Evolutionary conservation across 2,888 invertebrate species (phyloP), one percentile per base, ranked within the genome.

Genomic region (Polydrusus pterygomalis): DNA sequence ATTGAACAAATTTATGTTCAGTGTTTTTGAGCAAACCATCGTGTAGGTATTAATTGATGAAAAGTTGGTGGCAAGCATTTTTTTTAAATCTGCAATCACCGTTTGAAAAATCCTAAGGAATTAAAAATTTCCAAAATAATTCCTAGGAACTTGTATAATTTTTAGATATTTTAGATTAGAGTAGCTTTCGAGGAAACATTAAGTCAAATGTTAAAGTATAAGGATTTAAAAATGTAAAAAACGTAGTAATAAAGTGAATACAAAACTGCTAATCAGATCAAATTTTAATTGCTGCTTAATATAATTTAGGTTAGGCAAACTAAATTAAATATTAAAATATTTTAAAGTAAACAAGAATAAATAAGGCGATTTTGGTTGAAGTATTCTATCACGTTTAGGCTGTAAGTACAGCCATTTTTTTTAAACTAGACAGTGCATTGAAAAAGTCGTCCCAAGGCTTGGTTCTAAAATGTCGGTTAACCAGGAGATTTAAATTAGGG

Each of bases 41-140:
- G 78, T 79, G 77, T 34, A 34, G 34, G 34, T 80, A 75, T 51
- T 74, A 75, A 78, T 77, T 73, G 76, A 78, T 54, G 62, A 78
- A 54, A 84, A 83, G 83, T 84, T 84, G 84, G 84, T 84, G 84
- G 81, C 80, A 81, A 82, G 77, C 82, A 81, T 82, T 84, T 82
- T 82, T n/a, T 81, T 79, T 75, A 81, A 79, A 81, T 81, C 81
- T 81, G 77, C 75, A 76, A 79, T 75, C 78, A 62, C 70, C 75
- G 63, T 72, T 78, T 73, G 77, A 45, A 80, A 80, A 80, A 80
- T 78, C 82, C 78, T 80, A 79, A 74, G 78, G 82, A 83, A 79
- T 77, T 58, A 69, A 73, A 68, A 71, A 43, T 77, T 38, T 68
- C 68, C 20, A 71, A 56, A 64, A 64, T 30, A 74, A 72, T 81